These are phyloP conservation scores for Xylocopa sonorina DNA, from an alignment of 1,140 invertebrate genomes.

Conservation along the genomic window DNA sequence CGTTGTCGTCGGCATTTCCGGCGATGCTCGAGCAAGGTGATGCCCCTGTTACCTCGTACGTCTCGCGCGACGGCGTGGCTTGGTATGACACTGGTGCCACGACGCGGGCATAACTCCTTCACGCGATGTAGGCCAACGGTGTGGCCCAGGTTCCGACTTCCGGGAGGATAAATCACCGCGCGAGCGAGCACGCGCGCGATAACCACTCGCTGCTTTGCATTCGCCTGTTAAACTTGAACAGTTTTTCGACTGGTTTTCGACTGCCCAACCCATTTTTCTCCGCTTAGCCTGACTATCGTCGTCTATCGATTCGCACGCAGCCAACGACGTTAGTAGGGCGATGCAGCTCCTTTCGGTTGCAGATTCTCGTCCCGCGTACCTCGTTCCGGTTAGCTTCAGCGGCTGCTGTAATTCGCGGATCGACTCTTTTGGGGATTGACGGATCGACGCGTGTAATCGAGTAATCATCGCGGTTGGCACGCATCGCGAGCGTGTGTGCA, in stretches of 20 bases:
- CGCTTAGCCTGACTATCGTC: slow-evolving; percentile 12
- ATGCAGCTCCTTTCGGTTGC: neutral
- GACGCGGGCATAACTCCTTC: slow-evolving; percentile 64
- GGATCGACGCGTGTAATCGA: neutral
- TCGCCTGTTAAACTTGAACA: slow-evolving; percentile 60
- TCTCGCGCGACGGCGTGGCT: slow-evolving; percentile 55
- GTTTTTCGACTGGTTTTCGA: slow-evolving; percentile 65
- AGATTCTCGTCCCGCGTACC: neutral
- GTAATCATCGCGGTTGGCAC: neutral
- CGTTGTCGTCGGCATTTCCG: slow-evolving; percentile 21
- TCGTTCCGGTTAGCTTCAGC: neutral
- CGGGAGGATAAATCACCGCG: slow-evolving; percentile 67
- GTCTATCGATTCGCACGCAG: neutral
- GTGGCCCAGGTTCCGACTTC: slow-evolving; percentile 64
- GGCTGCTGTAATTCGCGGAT: neutral
- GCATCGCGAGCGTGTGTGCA: neutral
- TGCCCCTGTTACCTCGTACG: slow-evolving; percentile 66
- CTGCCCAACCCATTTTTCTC: slow-evolving; percentile 38
- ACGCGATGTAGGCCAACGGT: slow-evolving; percentile 65
- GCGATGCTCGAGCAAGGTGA: slow-evolving; percentile 45
- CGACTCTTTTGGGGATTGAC: neutral
- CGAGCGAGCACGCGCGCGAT: slow-evolving; percentile 65
- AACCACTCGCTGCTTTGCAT: slow-evolving; percentile 61
- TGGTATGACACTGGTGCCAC: slow-evolving; percentile 63
- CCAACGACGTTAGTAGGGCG: neutral